A percentile compares a stretch with the other conserved stretches of the same genome.
These are phyloP conservation scores for Aptenodytes forsteri DNA, from an alignment of 2,113 vertebrate species.

Conservation along the genomic window DNA sequence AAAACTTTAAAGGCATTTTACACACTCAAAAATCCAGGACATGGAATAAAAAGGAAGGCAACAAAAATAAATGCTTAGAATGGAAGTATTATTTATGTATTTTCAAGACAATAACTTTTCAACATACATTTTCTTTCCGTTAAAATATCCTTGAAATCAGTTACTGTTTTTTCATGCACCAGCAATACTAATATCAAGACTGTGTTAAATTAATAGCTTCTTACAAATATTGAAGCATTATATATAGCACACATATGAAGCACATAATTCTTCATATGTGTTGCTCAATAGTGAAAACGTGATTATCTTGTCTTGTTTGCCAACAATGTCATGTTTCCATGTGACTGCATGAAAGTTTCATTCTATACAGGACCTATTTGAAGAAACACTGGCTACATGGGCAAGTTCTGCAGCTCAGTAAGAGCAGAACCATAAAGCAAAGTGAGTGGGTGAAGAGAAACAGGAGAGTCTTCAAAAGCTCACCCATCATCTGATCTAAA, in stretches of 20 bases:
- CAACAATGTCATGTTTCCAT: neutral
- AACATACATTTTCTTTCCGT: neutral
- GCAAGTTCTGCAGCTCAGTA: neutral
- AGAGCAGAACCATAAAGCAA: neutral
- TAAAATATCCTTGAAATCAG: neutral
- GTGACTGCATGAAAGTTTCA: neutral
- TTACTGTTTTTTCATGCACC: neutral
- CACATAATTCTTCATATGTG: neutral
- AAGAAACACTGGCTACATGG: neutral
- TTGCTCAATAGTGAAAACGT: neutral
- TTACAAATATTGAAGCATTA: neutral
- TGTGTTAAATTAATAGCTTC: neutral
- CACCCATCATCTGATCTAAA: neutral
- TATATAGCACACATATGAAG: neutral
- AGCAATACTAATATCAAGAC: neutral
- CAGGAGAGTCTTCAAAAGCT: neutral
- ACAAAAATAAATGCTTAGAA: neutral
- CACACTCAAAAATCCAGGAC: neutral
- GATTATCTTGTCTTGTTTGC: neutral
- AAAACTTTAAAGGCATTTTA: neutral
- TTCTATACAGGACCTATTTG: neutral
- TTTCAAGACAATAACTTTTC: neutral
- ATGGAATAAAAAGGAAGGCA: neutral
- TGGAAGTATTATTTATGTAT: neutral
- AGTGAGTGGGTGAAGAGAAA: neutral